Evolutionary conservation across 2,113 vertebrate genomes (phyloP).

Genomic region (Sebastes fasciatus): DNA sequence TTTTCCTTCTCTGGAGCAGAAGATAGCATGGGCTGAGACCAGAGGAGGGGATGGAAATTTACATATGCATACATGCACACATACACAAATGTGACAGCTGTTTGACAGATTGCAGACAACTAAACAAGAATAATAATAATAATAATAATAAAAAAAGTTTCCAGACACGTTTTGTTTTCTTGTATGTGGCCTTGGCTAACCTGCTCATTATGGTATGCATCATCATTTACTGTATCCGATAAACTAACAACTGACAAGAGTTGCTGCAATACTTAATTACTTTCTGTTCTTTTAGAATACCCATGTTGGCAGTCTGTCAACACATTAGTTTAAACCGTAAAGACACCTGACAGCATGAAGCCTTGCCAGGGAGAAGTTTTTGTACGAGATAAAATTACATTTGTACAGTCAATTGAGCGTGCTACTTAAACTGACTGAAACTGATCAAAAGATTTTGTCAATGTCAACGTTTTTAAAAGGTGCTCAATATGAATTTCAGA

Average conservation of each 20-base stretch:
- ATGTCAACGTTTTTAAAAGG: not conserved
- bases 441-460: too few relatives aligned
- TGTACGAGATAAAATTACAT: not conserved
- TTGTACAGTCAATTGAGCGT: not conserved
- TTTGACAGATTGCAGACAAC: conserved; percentile 21
- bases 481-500: too few relatives aligned
- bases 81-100: conserved; percentile 32
- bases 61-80: conserved; percentile 17
- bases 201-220: not conserved
- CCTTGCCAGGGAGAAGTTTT: not conserved
- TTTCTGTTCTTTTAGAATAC: not conserved
- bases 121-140: not conserved
- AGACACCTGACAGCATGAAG: not conserved
- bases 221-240: not conserved
- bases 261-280: not conserved
- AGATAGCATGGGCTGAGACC: conserved; percentile 55
- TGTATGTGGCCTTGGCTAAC: conserved; percentile 1
- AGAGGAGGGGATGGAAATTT: conserved; percentile 47
- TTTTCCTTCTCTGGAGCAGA: conserved; percentile 53
- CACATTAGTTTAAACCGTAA: not conserved
- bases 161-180: conserved; percentile 1
- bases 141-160: not conserved
- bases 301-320: not conserved
- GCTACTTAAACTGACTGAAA: not conserved
- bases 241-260: not conserved